Evolutionary conservation across 2,113 vertebrate genomes (phyloP).

Genomic region (Engystomops pustulosus): DNA sequence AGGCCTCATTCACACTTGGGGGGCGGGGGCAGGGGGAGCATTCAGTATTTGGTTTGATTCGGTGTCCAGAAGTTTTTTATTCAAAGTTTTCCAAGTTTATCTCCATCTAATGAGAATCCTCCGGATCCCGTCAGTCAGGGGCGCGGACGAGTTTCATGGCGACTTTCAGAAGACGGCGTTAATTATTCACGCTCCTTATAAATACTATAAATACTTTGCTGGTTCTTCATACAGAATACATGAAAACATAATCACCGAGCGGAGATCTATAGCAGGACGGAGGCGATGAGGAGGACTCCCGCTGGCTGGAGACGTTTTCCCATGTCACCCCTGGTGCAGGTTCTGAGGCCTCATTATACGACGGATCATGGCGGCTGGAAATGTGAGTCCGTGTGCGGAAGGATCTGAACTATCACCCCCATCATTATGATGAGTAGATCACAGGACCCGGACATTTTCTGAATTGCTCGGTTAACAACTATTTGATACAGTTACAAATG

Average conservation of each 20-base stretch:
- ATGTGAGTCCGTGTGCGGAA: neutral
- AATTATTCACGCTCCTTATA: neutral
- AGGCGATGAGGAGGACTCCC: neutral
- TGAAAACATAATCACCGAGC: neutral
- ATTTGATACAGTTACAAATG: too few relatives aligned
- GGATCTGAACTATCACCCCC: too few relatives aligned
- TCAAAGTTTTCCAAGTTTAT: neutral
- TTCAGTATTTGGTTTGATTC: too few relatives aligned
- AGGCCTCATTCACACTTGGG: too few relatives aligned
- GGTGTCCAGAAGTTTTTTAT: neutral
- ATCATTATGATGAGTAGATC: too few relatives aligned
- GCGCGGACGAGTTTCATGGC: neutral
- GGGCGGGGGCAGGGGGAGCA: too few relatives aligned
- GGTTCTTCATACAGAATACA: slow-evolving; percentile 13
- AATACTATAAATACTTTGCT: neutral
- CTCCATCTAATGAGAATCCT: too few relatives aligned
- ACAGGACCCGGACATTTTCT: too few relatives aligned
- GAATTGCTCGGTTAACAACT: too few relatives aligned
- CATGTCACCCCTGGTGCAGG: neutral
- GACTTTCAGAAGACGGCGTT: neutral
- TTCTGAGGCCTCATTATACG: neutral
- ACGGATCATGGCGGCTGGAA: too few relatives aligned
- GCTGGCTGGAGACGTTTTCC: neutral
- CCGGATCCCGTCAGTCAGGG: neutral
- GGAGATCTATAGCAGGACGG: neutral